These are phyloP conservation scores for Chrysolina haemoptera DNA, from an alignment of 2,888 invertebrate species.

Conservation along the genomic window DNA sequence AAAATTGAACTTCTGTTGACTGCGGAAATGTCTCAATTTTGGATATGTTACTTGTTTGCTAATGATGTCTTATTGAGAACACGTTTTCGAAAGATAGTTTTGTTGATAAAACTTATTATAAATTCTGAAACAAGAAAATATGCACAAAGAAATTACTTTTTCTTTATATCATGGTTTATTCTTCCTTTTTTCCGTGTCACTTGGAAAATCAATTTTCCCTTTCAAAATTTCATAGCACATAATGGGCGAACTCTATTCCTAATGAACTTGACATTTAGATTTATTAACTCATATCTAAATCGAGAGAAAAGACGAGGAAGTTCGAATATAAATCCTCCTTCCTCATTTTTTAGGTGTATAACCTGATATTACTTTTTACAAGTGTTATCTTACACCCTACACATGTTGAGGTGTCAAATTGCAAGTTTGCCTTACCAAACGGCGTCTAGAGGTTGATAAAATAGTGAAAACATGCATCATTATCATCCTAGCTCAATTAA, in stretches of 20 bases:
- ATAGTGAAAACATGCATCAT: slow-evolving; percentile 15
- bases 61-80: no score
- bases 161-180: background rate
- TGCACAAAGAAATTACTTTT: no score
- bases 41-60: no score
- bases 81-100: no score
- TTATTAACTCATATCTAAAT: background rate
- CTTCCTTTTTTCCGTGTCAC: background rate
- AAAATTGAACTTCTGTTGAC: no score
- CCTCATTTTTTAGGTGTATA: slow-evolving; percentile 39
- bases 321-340: slow-evolving; percentile 19
- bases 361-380: slow-evolving; percentile 38
- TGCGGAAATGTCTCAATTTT: no score
- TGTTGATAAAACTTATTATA: no score
- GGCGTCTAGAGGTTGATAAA: slow-evolving; percentile 40
- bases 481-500: slow-evolving; percentile 38
- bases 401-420: slow-evolving; percentile 53
- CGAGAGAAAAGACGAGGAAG: slow-evolving; percentile 3
- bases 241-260: no score
- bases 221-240: no score
- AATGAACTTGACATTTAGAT: background rate
- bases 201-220: no score
- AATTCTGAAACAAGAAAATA: no score
- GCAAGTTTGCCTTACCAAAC: slow-evolving; percentile 39
- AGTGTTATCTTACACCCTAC: slow-evolving; percentile 52